These are phyloP conservation scores for Lagopus muta DNA, from an alignment of 2,113 vertebrate species.

Conservation along the genomic window DNA sequence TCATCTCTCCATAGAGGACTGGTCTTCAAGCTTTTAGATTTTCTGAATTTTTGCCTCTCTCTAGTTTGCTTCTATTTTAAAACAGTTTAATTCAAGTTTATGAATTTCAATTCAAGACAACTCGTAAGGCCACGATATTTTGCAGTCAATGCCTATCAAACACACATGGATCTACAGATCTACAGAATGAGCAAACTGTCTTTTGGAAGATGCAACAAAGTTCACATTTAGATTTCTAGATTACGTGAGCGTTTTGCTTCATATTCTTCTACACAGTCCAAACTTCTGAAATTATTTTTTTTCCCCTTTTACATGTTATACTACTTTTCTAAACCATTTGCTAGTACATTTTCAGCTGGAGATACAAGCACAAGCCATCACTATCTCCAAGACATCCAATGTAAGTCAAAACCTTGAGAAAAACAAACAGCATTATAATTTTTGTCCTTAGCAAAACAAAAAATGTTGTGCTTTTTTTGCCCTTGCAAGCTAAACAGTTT, in stretches of 20 bases:
- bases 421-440: neutral
- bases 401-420: neutral
- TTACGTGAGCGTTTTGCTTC: neutral
- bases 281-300: neutral
- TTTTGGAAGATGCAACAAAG: neutral
- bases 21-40: neutral
- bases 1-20: neutral
- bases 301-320: neutral
- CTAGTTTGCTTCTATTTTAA: neutral
- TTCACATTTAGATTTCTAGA: neutral
- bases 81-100: neutral
- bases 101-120: too few relatives aligned
- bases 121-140: fast-evolving
- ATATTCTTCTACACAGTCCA: neutral
- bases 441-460: neutral
- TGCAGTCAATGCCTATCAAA: neutral
- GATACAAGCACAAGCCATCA: fast-evolving
- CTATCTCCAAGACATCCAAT: neutral
- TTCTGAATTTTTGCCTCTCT: neutral
- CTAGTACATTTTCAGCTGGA: neutral
- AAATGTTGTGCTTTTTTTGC: neutral
- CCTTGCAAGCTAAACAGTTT: neutral
- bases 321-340: neutral
- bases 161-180: too few relatives aligned
- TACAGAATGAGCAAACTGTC: neutral